These are phyloP conservation scores for Decapterus maruadsi DNA, from an alignment of 2,797 vertebrate species.

Conservation along the genomic window DNA sequence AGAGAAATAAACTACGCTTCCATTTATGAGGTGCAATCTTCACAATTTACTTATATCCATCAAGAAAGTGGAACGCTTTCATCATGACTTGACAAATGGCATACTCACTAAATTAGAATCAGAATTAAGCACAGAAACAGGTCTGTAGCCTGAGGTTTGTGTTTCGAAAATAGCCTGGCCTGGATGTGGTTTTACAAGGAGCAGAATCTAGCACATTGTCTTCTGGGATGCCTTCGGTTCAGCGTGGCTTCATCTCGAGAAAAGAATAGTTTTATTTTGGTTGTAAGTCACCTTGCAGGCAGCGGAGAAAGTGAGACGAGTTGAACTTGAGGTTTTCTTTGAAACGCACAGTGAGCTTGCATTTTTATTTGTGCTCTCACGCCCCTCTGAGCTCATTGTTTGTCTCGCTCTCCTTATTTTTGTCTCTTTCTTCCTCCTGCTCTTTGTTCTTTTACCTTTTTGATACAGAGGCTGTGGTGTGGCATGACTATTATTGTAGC, in stretches of 20 bases:
- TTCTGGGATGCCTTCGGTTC: constrained; percentile 67
- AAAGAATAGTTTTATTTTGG: constrained; percentile 69
- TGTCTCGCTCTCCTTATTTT: constrained; percentile 10
- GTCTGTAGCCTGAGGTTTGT: constrained; percentile 66
- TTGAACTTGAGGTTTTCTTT: constrained; percentile 72
- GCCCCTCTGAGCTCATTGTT: constrained; percentile 41
- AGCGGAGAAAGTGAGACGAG: constrained; percentile 53
- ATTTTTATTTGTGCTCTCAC: constrained; percentile 57
- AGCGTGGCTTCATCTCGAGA: constrained; percentile 62
- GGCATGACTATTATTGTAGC: constrained; percentile 18
- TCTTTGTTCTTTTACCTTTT: constrained; percentile 12
- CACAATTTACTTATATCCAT: constrained; percentile 64
- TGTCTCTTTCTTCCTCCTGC: constrained; percentile 9
- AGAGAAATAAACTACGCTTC: constrained; percentile 52
- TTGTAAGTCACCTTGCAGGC: constrained; percentile 79
- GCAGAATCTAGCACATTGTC: constrained; percentile 78
- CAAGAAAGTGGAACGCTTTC: constrained; percentile 50
- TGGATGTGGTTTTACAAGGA: constrained; percentile 70
- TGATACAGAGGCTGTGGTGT: constrained; percentile 2
- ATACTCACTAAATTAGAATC: constrained; percentile 69
- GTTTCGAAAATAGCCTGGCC: constrained; percentile 79
- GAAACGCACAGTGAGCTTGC: constrained; percentile 66
- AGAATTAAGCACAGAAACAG: constrained; percentile 74
- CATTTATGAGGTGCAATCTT: constrained; percentile 50
- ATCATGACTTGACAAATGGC: constrained; percentile 60